Base-by-base conservation (phyloP, 1,140 invertebrate species). In the Pectinophora gossypiella region DNA sequence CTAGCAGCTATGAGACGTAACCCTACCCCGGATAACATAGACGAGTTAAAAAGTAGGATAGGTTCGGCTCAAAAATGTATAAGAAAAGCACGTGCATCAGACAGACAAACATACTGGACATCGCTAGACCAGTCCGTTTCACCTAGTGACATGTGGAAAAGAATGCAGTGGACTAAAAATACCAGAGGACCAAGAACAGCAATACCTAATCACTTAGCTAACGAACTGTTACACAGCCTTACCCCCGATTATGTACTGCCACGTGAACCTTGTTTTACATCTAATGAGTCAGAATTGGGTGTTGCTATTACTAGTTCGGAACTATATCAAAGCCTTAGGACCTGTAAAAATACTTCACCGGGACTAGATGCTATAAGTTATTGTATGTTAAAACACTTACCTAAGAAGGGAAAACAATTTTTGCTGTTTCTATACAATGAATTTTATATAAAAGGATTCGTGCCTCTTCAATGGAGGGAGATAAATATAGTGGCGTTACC, bases 1-100 rank as follows among this genome's bases (percentile, higher is more conserved):
- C 23, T 64, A 7, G 10, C 20, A 5, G 51, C 13, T 6, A 43
- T 59, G 16, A 19, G 61, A 27, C 36, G 23, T 32, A 59, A 55
- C 9, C 56, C 56, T 22, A 55, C 50, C 6, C 49, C 56, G 3
- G 9, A 36, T 18, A 63, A 58, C 15, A 12, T 48, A 19, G n/a
- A 10, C 20, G 48, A 9, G 4, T 15, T 51, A 3, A 45, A 62
- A 52, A 13, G 23, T 4, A 58, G 50, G 46, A 49, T 52, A 0
- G 7, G 2, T 3, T 15, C 47, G 10, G 48, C 58, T 7, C 10
- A 15, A n/a, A 38, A 38, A 7, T 4, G 4, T 12, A 38, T 38
- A n/a, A 7, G 35, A 3, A n/a, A 12, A n/a, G n/a, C n/a, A n/a
- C n/a, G n/a, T n/a, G n/a, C n/a, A n/a, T n/a, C n/a, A n/a, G n/a